phyloP scores from a whole-genome alignment of 92 coral and sea anemone species.

The Siderastrea siderea region DNA sequence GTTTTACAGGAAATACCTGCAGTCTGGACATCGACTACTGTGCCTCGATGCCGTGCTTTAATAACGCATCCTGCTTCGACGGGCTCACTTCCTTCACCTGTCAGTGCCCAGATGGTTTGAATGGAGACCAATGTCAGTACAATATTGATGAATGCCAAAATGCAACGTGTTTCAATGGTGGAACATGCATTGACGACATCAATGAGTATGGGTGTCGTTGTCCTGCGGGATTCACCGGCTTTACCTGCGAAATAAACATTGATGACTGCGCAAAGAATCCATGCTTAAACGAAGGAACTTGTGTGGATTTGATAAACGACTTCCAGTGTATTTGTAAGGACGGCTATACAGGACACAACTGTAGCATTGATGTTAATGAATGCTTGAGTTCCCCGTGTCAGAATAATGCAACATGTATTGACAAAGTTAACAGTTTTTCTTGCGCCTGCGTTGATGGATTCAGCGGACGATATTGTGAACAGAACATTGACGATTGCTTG shows the following conservation, averaged over 20 bases:
- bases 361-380: conserved; percentile 69
- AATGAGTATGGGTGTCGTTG: conserved; percentile 71
- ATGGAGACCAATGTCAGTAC: conserved; percentile 64
- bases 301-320: conserved; percentile 76
- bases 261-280: conserved; percentile 80
- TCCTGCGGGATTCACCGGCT: conserved; percentile 72
- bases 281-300: conserved; percentile 75
- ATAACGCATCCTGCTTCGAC: conserved; percentile 71
- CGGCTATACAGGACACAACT: conserved; percentile 80
- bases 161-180: conserved; percentile 67
- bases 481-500: conserved; percentile 72
- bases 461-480: conserved; percentile 69
- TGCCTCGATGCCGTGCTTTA: conserved; percentile 45
- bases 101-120: conserved; percentile 74
- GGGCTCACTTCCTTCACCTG: conserved; percentile 67
- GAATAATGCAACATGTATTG: conserved; percentile 74
- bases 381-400: conserved; percentile 77
- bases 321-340: conserved; percentile 70
- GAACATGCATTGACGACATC: conserved; percentile 72
- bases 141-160: conserved; percentile 75
- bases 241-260: conserved; percentile 67
- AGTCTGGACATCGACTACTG: conserved; percentile 76
- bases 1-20: conserved; percentile 78
- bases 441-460: conserved; percentile 79
- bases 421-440: conserved; percentile 31